Evolutionary conservation across 2,113 vertebrate genomes (phyloP).

Genomic region (Tylochromis polylepis): DNA sequence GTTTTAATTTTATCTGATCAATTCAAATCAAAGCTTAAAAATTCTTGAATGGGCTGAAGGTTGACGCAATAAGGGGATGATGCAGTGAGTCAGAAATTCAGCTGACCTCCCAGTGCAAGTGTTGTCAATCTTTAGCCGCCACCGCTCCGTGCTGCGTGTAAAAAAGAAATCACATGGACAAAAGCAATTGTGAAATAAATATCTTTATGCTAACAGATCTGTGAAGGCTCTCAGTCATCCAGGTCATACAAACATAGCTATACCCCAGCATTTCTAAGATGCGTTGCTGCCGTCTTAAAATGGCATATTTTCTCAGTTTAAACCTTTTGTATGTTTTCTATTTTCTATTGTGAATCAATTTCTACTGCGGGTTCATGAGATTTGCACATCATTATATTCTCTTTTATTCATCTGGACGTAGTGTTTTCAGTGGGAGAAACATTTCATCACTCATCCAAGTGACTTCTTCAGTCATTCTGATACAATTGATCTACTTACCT

Average conservation of each 20-base stretch:
- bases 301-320: background rate
- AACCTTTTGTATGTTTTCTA: background rate
- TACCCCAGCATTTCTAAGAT: background rate
- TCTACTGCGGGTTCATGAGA: background rate
- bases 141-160: background rate
- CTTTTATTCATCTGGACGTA: too few species aligned
- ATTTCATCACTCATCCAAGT: too few species aligned
- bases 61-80: background rate
- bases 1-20: background rate
- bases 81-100: background rate
- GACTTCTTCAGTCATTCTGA: too few species aligned
- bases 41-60: background rate
- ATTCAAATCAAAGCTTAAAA: background rate
- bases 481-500: too few species aligned
- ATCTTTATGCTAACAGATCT: background rate
- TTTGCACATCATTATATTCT: background rate
- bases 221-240: background rate
- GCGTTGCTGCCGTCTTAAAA: accelerated
- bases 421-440: too few species aligned
- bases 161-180: background rate
- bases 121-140: background rate
- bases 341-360: background rate
- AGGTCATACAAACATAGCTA: background rate
- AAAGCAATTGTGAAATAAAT: background rate
- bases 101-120: background rate